Conservation (phyloP, 2,113 vertebrate species). For the Microtus pennsylvanicus region DNA sequence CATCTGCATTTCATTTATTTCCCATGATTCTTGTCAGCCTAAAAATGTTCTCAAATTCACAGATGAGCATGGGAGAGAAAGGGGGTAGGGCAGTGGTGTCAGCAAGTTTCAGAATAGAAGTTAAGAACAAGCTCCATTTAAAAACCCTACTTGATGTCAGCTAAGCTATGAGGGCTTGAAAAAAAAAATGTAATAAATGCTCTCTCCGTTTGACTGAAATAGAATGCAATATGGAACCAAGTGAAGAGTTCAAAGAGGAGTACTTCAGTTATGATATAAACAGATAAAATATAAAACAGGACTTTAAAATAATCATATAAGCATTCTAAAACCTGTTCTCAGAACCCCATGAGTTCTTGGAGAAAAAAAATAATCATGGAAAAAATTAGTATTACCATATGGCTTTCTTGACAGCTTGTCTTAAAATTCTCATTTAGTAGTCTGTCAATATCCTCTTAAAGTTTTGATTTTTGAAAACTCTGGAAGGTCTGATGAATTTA, state of each 20-base stretch:
- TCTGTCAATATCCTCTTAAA: slow-evolving; percentile 63
- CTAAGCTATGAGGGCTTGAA: slow-evolving; percentile 38
- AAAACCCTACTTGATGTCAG: slow-evolving; percentile 40
- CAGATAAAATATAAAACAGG: slow-evolving; percentile 21
- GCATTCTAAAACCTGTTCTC: slow-evolving; percentile 48
- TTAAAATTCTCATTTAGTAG: slow-evolving; percentile 59
- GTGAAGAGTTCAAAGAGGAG: slow-evolving; percentile 35
- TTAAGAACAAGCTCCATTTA: slow-evolving; percentile 49
- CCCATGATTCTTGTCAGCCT: slow-evolving; percentile 54
- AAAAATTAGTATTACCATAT: slow-evolving; percentile 56
- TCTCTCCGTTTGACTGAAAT: slow-evolving; percentile 53
- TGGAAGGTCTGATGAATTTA: slow-evolving; percentile 36
- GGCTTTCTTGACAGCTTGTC: slow-evolving; percentile 64
- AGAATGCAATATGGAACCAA: slow-evolving; percentile 42
- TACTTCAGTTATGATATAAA: slow-evolving; percentile 56
- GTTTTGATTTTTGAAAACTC: slow-evolving; percentile 67
- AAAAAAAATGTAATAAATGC: slow-evolving; percentile 56
- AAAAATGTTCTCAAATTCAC: slow-evolving; percentile 65
- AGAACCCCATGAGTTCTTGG: not conserved
- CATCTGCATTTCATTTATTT: slow-evolving; percentile 71
- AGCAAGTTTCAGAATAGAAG: slow-evolving; percentile 61
- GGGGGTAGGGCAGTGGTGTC: not conserved
- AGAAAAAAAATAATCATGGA: slow-evolving; percentile 9
- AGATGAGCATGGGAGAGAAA: slow-evolving; percentile 53
- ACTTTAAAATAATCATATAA: slow-evolving; percentile 40